Base-by-base conservation (phyloP, 2,888 invertebrate species). In the Actias luna region DNA sequence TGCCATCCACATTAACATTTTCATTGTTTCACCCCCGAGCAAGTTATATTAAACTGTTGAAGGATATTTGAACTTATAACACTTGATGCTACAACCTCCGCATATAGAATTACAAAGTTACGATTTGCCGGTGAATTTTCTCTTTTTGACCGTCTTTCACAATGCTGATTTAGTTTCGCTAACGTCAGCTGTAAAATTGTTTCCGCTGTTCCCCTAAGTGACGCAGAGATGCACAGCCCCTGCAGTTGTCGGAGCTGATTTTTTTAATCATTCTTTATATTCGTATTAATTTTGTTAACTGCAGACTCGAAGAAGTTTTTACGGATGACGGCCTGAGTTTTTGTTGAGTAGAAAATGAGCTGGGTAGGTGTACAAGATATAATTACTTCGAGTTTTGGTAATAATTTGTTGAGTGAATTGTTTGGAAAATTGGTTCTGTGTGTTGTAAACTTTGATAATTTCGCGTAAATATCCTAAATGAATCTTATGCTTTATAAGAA, bases 251-350 rank as follows among this genome's bases (percentile, higher is more conserved):
- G 84, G 75, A 80, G 87, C 89, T 91, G 14, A 89, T 92, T 91
- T 92, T 92, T 92, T 92, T 90, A 92, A 92, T 92, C 92, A 90
- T 92, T 86, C 80, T 92, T 92, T 92, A 92, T 92, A 86, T 82
- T 85, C 86, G 84, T 89, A 92, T 92, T 92, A 91, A 92, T 92
- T 92, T 91, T 88, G 83, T 90, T 91, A 92, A 92, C 88, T 89
- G 88, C 80, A 80, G 73, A 83, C 88, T 87, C 85, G 87, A 74
- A 79, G 77, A 79, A 79, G 84, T 85, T 78, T 85, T 85, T 82
- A 82, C 78, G 82, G 77, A 84, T 83, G 85, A 82, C 70, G 81
- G 81, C 79, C 68, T 80, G 84, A 80, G 72, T 85, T 89, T 89
- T 88, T 89, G 83, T 90, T 92, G 92, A 92, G 91, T 92, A 92